Conservation (phyloP, 2,888 invertebrate species). For the Philhelius pedissequus region DNA sequence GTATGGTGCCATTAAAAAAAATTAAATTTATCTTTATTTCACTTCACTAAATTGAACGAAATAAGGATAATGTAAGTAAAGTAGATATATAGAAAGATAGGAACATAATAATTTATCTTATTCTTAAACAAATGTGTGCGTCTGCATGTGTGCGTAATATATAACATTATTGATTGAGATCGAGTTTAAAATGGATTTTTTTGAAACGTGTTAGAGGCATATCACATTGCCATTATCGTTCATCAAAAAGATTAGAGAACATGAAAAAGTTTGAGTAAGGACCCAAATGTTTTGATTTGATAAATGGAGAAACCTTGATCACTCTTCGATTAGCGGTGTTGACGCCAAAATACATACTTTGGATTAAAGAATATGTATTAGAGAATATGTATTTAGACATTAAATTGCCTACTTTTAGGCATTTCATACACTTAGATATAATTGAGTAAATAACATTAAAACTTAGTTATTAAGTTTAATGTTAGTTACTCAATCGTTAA, state of each 20-base stretch:
- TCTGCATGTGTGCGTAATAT: too few species aligned
- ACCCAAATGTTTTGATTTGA: background rate
- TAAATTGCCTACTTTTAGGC: too few species aligned
- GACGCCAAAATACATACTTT: background rate
- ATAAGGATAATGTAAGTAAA: background rate
- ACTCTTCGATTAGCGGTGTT: background rate
- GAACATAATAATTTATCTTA: too few species aligned
- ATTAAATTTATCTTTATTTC: constrained; percentile 7
- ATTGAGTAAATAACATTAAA: too few species aligned
- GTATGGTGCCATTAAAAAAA: background rate
- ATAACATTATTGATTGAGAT: constrained; percentile 14
- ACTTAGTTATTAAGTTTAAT: too few species aligned
- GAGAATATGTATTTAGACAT: too few species aligned
- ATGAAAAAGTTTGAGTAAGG: constrained; percentile 12
- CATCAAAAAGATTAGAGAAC: background rate
- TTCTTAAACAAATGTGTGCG: too few species aligned
- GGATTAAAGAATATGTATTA: too few species aligned
- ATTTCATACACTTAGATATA: too few species aligned
- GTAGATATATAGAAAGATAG: too few species aligned
- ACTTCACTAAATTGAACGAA: background rate
- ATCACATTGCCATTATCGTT: background rate
- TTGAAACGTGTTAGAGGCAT: background rate
- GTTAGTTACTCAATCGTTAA: too few species aligned
- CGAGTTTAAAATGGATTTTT: constrained; percentile 14
- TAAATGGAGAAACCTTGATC: constrained; percentile 2